Base-by-base conservation (phyloP, 1,140 invertebrate species). In the Rhopalosiphum maidis region DNA sequence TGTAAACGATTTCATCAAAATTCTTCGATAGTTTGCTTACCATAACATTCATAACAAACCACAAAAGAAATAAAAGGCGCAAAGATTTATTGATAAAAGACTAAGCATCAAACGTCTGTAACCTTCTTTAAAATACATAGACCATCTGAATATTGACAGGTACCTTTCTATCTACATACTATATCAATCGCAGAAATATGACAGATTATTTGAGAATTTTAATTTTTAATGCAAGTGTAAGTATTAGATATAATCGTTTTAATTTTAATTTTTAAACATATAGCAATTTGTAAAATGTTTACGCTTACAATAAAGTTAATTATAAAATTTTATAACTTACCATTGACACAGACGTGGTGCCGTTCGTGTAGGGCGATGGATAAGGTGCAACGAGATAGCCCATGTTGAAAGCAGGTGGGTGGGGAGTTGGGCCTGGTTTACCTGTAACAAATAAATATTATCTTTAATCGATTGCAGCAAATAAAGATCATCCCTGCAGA, bases 331-430 rank as follows among this genome's bases (percentile, higher is more conserved):
- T 54, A 55, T 30, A 25, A 89, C 91, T 93, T 55, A 93, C 91
- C 91, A 93, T 93, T 85, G 91, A 93, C 82, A 93, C 91, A 54
- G 91, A 93, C 91, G 91, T 93, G 51, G 91, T 86, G 91, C 91
- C 91, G 2, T 93, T 93, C 82, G 91, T 60, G 91, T 93, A 93
- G 51, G 91, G 91, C 23, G 91, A 93, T 85, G 91, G 91, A 51
- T 93, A 93, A 37, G 91, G 91, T 86, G 91, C 91, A 83, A 93
- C 91, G 82, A 93, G 91, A 86, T 93, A 93, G 54, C 91, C 91
- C 91, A 93, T 93, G 25, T 93, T 93, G 91, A 93, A 93, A 93
- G 91, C 91, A 86, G 91, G 91, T 55, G 91, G 91, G 51, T 93
- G 91, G 51, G 91, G 91, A 85, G 91, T 93, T 93, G 91, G 91